phyloP scores from a whole-genome alignment of 2,797 vertebrate species.

The Menidia menidia region DNA sequence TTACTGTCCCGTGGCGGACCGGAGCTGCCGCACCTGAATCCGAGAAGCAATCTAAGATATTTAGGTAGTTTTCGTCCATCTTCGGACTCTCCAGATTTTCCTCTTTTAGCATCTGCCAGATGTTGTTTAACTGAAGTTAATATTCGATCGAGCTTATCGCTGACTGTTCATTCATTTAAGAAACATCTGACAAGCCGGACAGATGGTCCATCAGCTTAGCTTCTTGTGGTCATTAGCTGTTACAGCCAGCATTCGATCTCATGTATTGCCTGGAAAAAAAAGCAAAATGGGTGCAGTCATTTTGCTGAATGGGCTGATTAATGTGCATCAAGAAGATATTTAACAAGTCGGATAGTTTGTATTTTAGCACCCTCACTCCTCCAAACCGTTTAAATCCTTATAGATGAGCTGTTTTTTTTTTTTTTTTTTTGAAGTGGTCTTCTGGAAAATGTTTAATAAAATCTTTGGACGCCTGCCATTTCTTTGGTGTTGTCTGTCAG shows the following conservation, averaged over 20 bases:
- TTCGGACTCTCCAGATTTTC: no score
- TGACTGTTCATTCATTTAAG: not conserved
- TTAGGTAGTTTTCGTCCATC: not conserved
- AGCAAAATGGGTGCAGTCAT: no score
- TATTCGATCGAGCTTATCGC: constrained; percentile 5
- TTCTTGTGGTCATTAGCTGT: constrained; percentile 16
- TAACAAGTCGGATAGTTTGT: no score
- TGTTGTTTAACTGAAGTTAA: not conserved
- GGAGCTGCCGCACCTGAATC: constrained; percentile 9
- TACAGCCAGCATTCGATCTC: constrained; percentile 2
- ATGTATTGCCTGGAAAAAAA: not conserved
- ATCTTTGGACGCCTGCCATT: not conserved
- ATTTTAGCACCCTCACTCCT: no score
- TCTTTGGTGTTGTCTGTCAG: not conserved
- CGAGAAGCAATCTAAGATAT: constrained; percentile 2
- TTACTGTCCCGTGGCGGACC: constrained; percentile 47
- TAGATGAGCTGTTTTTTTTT: no score
- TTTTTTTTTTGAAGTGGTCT: no score
- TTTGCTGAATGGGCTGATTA: no score
- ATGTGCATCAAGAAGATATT: no score
- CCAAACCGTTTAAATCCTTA: no score
- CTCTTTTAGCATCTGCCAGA: not conserved
- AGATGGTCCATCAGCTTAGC: constrained; percentile 24
- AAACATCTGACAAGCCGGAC: constrained; percentile 1
- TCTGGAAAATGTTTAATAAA: no score